Evolutionary conservation across 2,113 vertebrate genomes (phyloP), one percentile per base, ranked within the genome.

Genomic region (Chionis minor): DNA sequence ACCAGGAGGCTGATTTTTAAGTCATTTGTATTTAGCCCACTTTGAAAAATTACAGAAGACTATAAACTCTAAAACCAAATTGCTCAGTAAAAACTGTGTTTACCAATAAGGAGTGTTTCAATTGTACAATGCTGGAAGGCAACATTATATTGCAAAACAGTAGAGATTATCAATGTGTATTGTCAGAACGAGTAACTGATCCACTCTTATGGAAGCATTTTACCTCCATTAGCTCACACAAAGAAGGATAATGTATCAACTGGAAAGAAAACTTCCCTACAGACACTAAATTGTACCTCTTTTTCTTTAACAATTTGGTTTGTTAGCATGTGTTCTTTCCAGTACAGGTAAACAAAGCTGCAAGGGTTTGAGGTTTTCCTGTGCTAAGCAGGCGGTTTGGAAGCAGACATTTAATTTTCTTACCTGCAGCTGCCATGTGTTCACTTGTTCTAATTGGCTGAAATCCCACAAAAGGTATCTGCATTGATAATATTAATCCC

Each of bases 381-480:
- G 44, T 54, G 49, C n/a, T 74, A 66, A 73, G 26, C 22, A 77
- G 32, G 13, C 26, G 65, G 44, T 59, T 54, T 71, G 62, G 58
- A 93, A 77, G 45, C 23, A 96, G 54, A 71, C 35, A 30, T 45
- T 54, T 79, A 12, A 84, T 82, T 91, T 93, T 86, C 95, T 92
- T 98, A 99, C 99, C 99, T 97, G 99, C 99, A 90, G 99, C 99
- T 88, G 99, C 99, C 99, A 99, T 99, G 98, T 99, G 99, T 86
- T 99, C 99, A 87, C 99, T 99, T 96, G 99, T 99, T 97, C 99
- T 99, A 97, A 99, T 99, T 94, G 99, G 99, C 95, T 99, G 99
- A 97, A 99, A 99, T 96, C 99, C 99, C 87, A 99, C 99, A 80
- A 99, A 99, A 42, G 99, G 99, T 96, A 99, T 98, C 97, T 99